phyloP scores from a whole-genome alignment of 2,888 invertebrate genomes.

The Orthosia incerta region DNA sequence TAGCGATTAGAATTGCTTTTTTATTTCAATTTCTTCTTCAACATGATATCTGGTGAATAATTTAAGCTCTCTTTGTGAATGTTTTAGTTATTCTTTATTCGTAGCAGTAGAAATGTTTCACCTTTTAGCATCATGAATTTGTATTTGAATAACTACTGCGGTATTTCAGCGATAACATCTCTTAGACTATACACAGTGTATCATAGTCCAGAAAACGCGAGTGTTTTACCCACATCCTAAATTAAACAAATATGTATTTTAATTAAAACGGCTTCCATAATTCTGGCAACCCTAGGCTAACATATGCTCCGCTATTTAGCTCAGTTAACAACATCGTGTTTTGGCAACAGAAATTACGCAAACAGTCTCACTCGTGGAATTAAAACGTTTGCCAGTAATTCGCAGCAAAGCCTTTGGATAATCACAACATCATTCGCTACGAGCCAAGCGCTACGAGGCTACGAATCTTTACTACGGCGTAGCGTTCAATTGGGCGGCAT shows the following conservation, averaged over 20 bases:
- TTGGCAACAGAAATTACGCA: constrained; percentile 64
- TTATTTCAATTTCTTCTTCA: constrained; percentile 3
- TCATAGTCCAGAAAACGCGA: constrained; percentile 13
- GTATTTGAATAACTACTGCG: neutral
- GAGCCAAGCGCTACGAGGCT: constrained; percentile 57
- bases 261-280: constrained; percentile 44
- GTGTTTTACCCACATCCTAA: constrained; percentile 1
- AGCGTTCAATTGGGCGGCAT: constrained; percentile 68
- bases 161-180: constrained; percentile 8
- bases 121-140: neutral
- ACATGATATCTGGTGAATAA: constrained; percentile 21
- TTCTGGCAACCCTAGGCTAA: constrained; percentile 45
- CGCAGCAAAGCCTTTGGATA: constrained; percentile 62
- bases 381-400: constrained; percentile 61
- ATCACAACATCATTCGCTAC: constrained; percentile 65
- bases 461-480: constrained; percentile 63
- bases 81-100: constrained; percentile 33
- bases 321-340: constrained; percentile 56
- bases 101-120: constrained; percentile 9
- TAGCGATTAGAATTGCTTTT: constrained; percentile 5
- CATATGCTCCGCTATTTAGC: constrained; percentile 53
- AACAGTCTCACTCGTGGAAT: constrained; percentile 60
- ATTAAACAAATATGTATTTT: constrained; percentile 49
- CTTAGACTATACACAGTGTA: neutral
- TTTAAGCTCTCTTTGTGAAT: constrained; percentile 26